Base-by-base conservation (phyloP, 2,888 invertebrate genomes). In the Stomorhina lunata region DNA sequence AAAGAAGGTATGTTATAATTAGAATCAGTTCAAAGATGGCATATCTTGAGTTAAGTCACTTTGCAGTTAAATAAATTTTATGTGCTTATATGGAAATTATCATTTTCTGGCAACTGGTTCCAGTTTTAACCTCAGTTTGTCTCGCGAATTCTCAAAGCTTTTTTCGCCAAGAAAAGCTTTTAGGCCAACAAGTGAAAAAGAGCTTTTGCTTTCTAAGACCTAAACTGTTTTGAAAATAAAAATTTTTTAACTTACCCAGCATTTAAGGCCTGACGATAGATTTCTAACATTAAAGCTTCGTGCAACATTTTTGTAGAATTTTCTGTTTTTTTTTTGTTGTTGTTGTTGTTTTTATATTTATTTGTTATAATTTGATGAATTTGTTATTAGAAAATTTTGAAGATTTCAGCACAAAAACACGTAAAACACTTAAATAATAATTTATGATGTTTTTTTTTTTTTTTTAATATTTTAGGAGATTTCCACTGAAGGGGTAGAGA, bases 191-290 rank as follows among this genome's bases (percentile, higher is more conserved):
- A n/a, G n/a, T n/a, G n/a, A n/a, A n/a, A n/a, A n/a, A n/a, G n/a
- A n/a, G n/a, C n/a, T n/a, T n/a, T n/a, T 37, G 9, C 15, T 4
- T 34, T 3, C 1, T 4, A 29, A 53, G 6, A 17, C 10, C 0
- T 20, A 53, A 53, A 40, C 73, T 66, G 6, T 45, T 25, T 20
- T 45, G 34, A 57, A 45, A 17, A 4, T 27, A 12, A 25, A 34
- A 4, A 10, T 48, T 55, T 10, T 29, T 9, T 57, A 48, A 72
- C 90, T 90, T 88, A 90, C 90, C 90, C 90, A 86, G 90, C 90
- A 86, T 90, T 90, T 34, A 90, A 86, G 85, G 90, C 90, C 88
- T 90, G 90, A 87, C 90, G 90, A 89, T 90, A 90, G 85, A 90
- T 90, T 86, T 90, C 90, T 81, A 90, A 87, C 90, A 90, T 90